These are phyloP conservation scores for Masnerella sp. DNA, from an alignment of 2,888 invertebrate species.

Conservation along the genomic window DNA sequence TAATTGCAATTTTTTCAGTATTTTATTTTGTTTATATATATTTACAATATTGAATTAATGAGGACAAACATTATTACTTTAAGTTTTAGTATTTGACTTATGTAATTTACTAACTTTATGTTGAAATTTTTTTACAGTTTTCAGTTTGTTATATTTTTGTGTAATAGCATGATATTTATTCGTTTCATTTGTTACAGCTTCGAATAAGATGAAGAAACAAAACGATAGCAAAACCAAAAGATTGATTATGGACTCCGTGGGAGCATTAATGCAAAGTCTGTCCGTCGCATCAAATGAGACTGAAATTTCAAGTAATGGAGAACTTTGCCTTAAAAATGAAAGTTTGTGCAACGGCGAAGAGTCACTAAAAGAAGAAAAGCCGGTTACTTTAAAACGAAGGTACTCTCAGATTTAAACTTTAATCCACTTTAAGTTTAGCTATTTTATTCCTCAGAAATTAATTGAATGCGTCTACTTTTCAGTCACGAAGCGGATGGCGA, in stretches of 20 bases:
- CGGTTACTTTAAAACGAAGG: constrained; percentile 80
- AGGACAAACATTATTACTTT: no score
- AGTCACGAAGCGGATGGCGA: constrained; percentile 80
- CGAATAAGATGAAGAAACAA: constrained; percentile 22
- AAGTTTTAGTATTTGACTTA: no score
- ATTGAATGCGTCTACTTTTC: constrained; percentile 22
- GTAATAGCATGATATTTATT: constrained; percentile 4
- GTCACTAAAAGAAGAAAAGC: constrained; percentile 76
- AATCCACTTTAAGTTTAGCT: no score
- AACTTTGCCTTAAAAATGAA: constrained; percentile 40
- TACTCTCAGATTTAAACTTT: no score
- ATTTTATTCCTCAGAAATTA: constrained; percentile 4
- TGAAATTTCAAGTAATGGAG: constrained; percentile 51
- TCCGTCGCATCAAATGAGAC: constrained; percentile 75
- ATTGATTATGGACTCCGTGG: constrained; percentile 79
- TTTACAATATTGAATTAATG: no score
- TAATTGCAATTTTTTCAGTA: neutral
- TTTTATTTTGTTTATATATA: constrained; percentile 5
- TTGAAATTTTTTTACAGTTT: no score
- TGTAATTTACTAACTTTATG: no score
- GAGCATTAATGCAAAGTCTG: constrained; percentile 80
- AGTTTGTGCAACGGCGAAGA: constrained; percentile 22
- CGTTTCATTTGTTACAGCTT: constrained; percentile 12
- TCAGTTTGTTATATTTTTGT: no score
- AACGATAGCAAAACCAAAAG: constrained; percentile 64